Evolutionary conservation across 2,797 vertebrate species (phyloP).

Genomic region (Sylvia borin): DNA sequence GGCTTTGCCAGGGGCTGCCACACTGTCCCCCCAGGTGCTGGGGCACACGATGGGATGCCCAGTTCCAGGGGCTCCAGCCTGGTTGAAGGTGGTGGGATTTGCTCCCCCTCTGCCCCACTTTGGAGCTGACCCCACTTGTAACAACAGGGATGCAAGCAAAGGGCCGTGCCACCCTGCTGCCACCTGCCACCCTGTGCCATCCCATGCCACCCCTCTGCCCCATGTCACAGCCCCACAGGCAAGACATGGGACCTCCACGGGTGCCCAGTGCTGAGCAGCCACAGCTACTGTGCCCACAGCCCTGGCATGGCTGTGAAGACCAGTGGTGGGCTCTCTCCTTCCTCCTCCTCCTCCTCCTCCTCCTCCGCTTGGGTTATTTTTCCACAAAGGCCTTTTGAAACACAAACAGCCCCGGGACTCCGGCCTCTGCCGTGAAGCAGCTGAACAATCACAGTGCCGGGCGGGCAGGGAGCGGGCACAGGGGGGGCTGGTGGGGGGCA

Average conservation of each 20-base stretch:
- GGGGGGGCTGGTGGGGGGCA: not conserved
- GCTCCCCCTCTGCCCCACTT: not conserved
- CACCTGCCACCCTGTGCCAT: not conserved
- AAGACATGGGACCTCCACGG: not conserved
- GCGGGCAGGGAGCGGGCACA: conserved; percentile 43
- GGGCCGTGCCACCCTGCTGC: rapidly evolving
- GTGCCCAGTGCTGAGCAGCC: not conserved
- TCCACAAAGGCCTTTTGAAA: conserved; percentile 70
- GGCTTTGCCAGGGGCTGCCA: not conserved
- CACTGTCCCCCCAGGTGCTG: rapidly evolving
- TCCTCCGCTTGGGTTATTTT: conserved; percentile 55
- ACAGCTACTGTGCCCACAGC: not conserved
- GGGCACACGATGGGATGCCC: rapidly evolving
- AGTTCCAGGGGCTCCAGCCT: not conserved
- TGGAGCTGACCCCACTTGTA: not conserved
- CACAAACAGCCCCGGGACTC: conserved; percentile 65
- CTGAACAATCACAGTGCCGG: conserved; percentile 64
- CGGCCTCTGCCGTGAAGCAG: conserved; percentile 59
- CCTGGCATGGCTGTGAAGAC: not conserved
- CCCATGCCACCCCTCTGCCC: not conserved
- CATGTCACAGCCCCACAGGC: not conserved
- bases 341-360: conserved; percentile 9
- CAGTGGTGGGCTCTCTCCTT: conserved; percentile 4
- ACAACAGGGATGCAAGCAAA: not conserved
- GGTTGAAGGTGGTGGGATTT: not conserved